Conservation (phyloP, 2,113 vertebrate species). For the Aptenodytes patagonicus region DNA sequence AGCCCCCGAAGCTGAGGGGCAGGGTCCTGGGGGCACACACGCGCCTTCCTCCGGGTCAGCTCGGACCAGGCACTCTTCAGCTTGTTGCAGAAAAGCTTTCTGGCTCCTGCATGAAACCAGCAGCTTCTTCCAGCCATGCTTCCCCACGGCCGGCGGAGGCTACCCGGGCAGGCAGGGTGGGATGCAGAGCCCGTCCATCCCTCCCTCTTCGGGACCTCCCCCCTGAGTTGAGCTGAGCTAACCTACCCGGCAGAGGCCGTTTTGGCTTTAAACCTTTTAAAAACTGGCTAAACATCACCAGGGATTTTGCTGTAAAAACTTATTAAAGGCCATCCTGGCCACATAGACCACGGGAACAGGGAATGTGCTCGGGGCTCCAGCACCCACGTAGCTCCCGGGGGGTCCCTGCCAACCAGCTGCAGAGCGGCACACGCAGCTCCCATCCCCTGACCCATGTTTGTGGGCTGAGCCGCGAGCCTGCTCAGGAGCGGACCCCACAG, state of each 20-base stretch:
- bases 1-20: neutral
- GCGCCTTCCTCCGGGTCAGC: neutral
- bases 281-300: neutral
- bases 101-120: slow-evolving; percentile 33
- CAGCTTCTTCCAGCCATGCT: neutral
- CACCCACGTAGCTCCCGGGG: neutral
- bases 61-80: neutral
- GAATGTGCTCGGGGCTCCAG: neutral
- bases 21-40: neutral
- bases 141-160: neutral
- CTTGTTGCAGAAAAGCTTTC: slow-evolving; percentile 11
- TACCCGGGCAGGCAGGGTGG: neutral
- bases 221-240: neutral
- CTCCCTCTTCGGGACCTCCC: neutral
- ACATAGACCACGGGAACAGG: rapidly evolving
- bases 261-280: neutral
- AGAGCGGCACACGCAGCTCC: rapidly evolving
- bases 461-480: neutral
- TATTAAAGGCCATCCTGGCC: neutral
- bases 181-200: neutral
- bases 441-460: rapidly evolving
- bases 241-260: neutral
- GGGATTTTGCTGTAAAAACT: neutral
- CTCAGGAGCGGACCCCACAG: neutral
- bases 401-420: neutral